Conservation (phyloP, 53 echinoderm and acorn worm species). For the Holothuria leucospilota region DNA sequence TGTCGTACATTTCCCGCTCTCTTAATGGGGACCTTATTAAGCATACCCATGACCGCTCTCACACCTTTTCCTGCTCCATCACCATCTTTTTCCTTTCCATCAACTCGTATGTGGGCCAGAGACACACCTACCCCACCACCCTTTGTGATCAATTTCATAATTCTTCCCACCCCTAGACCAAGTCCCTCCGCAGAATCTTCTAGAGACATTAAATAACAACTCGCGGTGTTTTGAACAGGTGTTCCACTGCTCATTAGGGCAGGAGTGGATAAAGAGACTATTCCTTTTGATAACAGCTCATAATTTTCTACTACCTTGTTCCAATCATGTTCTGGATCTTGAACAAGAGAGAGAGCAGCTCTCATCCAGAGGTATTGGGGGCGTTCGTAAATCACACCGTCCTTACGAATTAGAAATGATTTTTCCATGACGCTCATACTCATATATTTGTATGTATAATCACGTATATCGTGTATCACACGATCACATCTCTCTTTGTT, state of each 20-base stretch:
- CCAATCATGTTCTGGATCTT: not conserved
- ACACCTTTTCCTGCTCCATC: not conserved
- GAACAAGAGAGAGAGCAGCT: not conserved
- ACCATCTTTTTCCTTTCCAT: not conserved
- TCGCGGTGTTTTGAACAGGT: not conserved
- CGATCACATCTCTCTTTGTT: not conserved
- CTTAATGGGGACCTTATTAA: not conserved
- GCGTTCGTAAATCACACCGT: not conserved
- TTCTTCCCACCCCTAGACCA: too few relatives aligned
- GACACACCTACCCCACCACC: not conserved
- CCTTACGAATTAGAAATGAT: not conserved
- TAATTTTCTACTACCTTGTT: not conserved
- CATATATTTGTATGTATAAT: not conserved
- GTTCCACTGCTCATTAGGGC: not conserved
- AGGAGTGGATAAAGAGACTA: not conserved
- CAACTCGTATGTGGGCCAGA: not conserved
- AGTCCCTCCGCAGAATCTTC: too few relatives aligned
- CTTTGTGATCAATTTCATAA: too few relatives aligned
- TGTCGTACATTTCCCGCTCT: not conserved
- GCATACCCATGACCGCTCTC: not conserved
- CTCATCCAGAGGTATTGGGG: not conserved
- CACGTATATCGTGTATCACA: not conserved
- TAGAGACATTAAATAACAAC: too few relatives aligned
- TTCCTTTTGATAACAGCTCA: not conserved
- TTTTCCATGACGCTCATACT: not conserved